Evolutionary conservation across 2,797 vertebrate species (phyloP), one percentile per base, ranked within the genome.

Genomic region (Fratercula arctica): DNA sequence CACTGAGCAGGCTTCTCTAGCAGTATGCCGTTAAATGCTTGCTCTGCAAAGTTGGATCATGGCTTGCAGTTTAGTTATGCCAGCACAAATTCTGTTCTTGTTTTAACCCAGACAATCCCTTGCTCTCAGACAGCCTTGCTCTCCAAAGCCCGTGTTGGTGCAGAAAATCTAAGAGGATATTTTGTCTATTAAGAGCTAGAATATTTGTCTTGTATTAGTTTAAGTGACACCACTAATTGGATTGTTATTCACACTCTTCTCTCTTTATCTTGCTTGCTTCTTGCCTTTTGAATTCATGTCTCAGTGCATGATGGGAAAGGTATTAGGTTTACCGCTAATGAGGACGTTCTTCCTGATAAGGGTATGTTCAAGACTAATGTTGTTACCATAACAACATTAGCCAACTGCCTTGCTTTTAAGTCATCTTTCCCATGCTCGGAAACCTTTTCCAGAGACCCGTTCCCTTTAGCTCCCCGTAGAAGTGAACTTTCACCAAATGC

Each of bases 221-320:
- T 67, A 95, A 95, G 83, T 82, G 68, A 66, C 46, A 28, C 64
- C 6, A 4, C 72, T 96, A 85, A 85, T 46, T 89, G 76, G 69
- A 68, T 90, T 92, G 74, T 96, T 96, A 97, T 96, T 96, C 82
- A 78, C 89, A 72, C 90, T 98, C 93, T 98, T 97, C 96, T 98
- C 87, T 98, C 96, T 98, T 96, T 98, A 95, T 98, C 89, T 86
- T 97, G 63, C 96, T 73, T 92, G 57, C 85, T 91, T 97, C 97
- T 98, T 98, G 98, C 98, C 98, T 97, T 98, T 97, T 98, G 96
- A 97, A 97, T 97, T 98, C 96, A 94, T 97, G 96, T 95, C 97
- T 97, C 98, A 99, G 99, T 99, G 98, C 99, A 99, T 98, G 98
- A 98, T 98, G 99, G 99, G 97, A 99, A 99, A 98, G 99, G 99